Evolutionary conservation across 2,113 vertebrate genomes (phyloP).

Genomic region (Callospermophilus lateralis): DNA sequence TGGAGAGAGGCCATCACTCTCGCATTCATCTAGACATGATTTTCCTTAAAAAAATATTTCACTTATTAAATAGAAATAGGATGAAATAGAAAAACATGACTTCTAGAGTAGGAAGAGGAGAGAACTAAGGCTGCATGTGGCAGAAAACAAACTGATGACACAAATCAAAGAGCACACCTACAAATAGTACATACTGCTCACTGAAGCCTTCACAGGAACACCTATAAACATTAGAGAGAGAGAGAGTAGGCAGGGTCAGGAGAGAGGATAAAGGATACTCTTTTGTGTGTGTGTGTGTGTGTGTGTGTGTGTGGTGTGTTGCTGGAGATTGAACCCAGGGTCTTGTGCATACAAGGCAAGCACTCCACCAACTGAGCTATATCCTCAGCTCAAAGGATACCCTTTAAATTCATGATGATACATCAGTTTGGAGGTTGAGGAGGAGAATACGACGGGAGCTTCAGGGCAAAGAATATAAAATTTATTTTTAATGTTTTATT

Average conservation of each 20-base stretch:
- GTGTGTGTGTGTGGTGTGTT: too few species aligned
- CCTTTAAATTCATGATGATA: not conserved
- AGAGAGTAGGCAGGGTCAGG: too few species aligned
- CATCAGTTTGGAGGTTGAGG: not conserved
- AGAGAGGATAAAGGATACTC: not conserved
- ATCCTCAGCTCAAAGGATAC: too few species aligned
- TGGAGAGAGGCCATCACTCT: not conserved
- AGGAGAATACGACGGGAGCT: not conserved
- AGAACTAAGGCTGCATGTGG: constrained; percentile 4
- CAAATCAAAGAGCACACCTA: not conserved
- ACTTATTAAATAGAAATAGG: not conserved
- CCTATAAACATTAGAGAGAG: not conserved
- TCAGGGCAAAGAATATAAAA: not conserved
- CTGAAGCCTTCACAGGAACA: not conserved
- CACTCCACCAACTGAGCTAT: too few species aligned
- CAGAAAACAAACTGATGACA: not conserved
- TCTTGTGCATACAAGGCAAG: too few species aligned
- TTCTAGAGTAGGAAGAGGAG: not conserved
- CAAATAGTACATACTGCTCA: not conserved
- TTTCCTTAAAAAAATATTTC: not conserved
- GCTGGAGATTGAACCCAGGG: too few species aligned
- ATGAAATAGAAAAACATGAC: constrained; percentile 46
- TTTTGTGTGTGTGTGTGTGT: not conserved
- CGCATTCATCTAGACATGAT: not conserved
- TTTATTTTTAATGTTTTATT: constrained; percentile 42